Evolutionary conservation across 1,140 invertebrate species (phyloP).

Genomic region (Babylonia areolata): DNA sequence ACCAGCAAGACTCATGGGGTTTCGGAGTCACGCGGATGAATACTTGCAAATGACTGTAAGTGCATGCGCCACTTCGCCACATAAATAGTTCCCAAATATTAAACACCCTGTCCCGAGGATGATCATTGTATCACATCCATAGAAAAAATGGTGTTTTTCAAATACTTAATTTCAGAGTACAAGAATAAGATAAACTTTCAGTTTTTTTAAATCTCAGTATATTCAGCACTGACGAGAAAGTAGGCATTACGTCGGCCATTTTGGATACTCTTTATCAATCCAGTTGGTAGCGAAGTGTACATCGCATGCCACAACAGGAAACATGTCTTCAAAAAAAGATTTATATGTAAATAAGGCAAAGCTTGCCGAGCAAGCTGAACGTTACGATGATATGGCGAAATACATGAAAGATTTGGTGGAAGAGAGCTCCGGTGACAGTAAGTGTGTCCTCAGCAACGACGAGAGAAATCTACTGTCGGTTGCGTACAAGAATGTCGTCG

Average conservation of each 20-base stretch:
- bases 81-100: background rate
- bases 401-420: slow-evolving; percentile 87
- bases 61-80: background rate
- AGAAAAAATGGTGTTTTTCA: too few species aligned
- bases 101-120: background rate
- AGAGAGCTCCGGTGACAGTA: slow-evolving; percentile 79
- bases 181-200: background rate
- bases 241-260: slow-evolving; percentile 48
- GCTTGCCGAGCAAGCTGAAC: slow-evolving; percentile 98
- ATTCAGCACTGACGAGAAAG: background rate
- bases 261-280: slow-evolving; percentile 49
- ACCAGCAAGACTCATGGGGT: background rate
- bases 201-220: background rate
- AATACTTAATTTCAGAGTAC: background rate
- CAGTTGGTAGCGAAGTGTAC: slow-evolving; percentile 9
- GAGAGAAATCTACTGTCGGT: slow-evolving; percentile 98
- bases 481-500: slow-evolving; percentile 99
- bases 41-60: background rate
- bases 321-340: slow-evolving; percentile 50
- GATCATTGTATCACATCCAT: background rate
- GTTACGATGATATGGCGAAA: slow-evolving; percentile 91
- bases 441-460: slow-evolving; percentile 97
- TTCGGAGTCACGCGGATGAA: slow-evolving; percentile 18
- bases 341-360: slow-evolving; percentile 99
- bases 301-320: background rate